A percentile compares a stretch with the other conserved stretches of the same genome.
Evolutionary conservation across 2,888 invertebrate genomes (phyloP).

Genomic region (Noctua pronuba): DNA sequence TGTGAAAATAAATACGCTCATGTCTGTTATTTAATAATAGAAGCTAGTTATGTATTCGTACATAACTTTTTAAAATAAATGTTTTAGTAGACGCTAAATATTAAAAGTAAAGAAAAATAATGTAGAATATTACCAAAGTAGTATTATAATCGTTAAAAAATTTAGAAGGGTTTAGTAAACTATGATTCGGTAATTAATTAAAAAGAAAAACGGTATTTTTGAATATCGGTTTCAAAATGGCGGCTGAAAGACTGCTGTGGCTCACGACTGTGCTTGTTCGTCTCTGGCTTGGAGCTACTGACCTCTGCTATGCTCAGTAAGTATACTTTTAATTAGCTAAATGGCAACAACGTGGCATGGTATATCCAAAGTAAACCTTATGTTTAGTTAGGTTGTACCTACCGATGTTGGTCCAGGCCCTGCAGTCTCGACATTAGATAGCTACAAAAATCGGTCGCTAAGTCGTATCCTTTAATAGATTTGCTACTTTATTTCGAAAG

Average conservation of each 20-base stretch:
- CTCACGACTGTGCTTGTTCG: conserved; percentile 81
- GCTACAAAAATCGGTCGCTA: no score
- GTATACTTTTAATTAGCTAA: conserved; percentile 65
- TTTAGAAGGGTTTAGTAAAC: conserved; percentile 5
- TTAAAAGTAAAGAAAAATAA: conserved; percentile 11
- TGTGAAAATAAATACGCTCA: neutral
- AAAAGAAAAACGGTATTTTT: conserved; percentile 24
- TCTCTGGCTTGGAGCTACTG: conserved; percentile 86
- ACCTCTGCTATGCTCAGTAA: conserved; percentile 89
- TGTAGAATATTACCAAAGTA: conserved; percentile 36
- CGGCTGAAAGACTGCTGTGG: conserved; percentile 82
- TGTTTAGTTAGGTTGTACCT: neutral
- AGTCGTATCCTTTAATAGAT: no score
- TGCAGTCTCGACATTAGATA: no score
- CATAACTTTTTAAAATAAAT: conserved; percentile 52
- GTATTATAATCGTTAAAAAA: neutral
- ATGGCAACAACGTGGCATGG: neutral
- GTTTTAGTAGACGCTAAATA: neutral
- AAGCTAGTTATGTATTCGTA: conserved; percentile 42
- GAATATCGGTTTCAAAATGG: conserved; percentile 74
- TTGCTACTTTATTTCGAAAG: no score
- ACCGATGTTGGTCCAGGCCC: no score
- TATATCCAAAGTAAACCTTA: neutral
- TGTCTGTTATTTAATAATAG: neutral
- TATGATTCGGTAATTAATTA: conserved; percentile 12